Evolutionary conservation across 2,797 vertebrate species (phyloP).

Genomic region (Jordanella pulchra): DNA sequence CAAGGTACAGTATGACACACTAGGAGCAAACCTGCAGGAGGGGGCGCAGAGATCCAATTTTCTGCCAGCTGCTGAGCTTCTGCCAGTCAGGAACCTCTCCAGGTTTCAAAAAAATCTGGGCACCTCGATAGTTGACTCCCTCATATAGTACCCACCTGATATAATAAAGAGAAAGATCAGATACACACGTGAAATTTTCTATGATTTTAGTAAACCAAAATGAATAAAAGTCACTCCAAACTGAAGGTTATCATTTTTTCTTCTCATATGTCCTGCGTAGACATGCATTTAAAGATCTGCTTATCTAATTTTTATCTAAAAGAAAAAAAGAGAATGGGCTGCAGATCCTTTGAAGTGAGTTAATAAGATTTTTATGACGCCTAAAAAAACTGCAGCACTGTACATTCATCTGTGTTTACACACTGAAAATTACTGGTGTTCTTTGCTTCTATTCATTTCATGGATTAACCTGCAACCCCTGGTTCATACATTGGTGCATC

Average conservation of each 20-base stretch:
- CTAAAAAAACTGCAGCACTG: neutral
- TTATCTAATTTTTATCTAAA: neutral
- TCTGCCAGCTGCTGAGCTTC: slow-evolving; percentile 79
- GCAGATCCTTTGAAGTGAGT: no score
- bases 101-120: slow-evolving; percentile 86
- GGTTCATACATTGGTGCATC: neutral
- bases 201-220: neutral
- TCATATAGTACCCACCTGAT: slow-evolving; percentile 91
- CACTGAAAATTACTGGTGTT: neutral
- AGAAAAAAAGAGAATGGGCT: neutral
- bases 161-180: slow-evolving; percentile 12
- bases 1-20: neutral
- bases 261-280: neutral
- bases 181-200: neutral
- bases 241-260: neutral
- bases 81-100: slow-evolving; percentile 84
- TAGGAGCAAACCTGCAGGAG: slow-evolving; percentile 83
- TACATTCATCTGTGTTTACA: neutral
- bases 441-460: neutral
- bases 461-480: neutral
- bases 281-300: neutral
- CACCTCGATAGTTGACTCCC: slow-evolving; percentile 86
- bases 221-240: neutral
- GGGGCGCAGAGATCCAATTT: slow-evolving; percentile 90
- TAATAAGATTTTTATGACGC: neutral